These are phyloP conservation scores for Cerastis rubricosa DNA, from an alignment of 2,888 invertebrate genomes.

Conservation along the genomic window DNA sequence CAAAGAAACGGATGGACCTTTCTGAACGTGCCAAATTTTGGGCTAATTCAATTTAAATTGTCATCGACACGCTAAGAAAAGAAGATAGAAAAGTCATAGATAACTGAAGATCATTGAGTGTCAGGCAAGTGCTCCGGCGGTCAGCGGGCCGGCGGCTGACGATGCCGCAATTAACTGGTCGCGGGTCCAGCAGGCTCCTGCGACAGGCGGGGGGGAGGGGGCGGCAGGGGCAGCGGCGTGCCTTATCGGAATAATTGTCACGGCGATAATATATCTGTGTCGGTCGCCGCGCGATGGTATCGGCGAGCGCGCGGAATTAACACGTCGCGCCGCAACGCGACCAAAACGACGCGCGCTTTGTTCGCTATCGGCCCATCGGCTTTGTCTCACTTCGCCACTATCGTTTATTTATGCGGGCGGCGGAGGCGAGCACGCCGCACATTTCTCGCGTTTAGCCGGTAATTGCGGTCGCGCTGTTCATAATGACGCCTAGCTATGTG, in stretches of 20 bases:
- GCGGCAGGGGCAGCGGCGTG: slow-evolving; percentile 29
- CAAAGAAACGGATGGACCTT: too few species aligned
- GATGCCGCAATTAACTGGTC: slow-evolving; percentile 14
- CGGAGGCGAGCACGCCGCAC: slow-evolving; percentile 41
- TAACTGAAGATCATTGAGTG: slow-evolving; percentile 1
- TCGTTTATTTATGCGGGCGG: slow-evolving; percentile 67
- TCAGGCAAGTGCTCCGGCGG: neutral
- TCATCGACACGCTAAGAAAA: too few species aligned
- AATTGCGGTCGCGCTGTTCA: slow-evolving; percentile 56
- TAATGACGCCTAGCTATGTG: slow-evolving; percentile 52
- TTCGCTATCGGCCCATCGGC: slow-evolving; percentile 71
- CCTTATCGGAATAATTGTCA: slow-evolving; percentile 74
- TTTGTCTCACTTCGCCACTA: slow-evolving; percentile 62
- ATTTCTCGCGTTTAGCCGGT: slow-evolving; percentile 61
- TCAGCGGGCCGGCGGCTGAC: neutral
- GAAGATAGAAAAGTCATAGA: neutral
- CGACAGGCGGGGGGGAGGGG: neutral
- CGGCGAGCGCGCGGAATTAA: slow-evolving; percentile 71
- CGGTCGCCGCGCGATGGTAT: slow-evolving; percentile 63
- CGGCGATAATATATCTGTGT: slow-evolving; percentile 74
- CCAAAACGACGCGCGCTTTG: slow-evolving; percentile 70
- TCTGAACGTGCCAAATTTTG: too few species aligned
- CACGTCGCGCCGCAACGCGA: slow-evolving; percentile 70
- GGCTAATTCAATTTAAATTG: too few species aligned
- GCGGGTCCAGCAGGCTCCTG: slow-evolving; percentile 16